A percentile compares a stretch with the other conserved stretches of the same genome.
phyloP scores from a whole-genome alignment of 2,113 vertebrate genomes.

The Amphilophus citrinellus region DNA sequence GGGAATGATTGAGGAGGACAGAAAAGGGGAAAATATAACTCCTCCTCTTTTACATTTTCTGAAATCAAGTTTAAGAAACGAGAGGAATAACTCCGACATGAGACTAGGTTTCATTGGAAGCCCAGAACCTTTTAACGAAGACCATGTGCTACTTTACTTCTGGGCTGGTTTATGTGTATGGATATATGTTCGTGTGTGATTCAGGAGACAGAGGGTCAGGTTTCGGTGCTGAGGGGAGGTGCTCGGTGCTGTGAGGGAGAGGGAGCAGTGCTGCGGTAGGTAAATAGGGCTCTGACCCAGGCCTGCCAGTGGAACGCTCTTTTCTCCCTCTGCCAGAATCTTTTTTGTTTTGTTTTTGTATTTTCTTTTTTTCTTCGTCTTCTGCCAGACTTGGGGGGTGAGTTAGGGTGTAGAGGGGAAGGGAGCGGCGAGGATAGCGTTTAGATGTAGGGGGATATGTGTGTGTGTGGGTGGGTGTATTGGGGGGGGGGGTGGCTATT shows the following conservation, averaged over 20 bases:
- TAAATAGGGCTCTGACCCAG: slow-evolving; percentile 82
- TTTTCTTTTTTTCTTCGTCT: slow-evolving; percentile 50
- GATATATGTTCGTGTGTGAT: slow-evolving; percentile 39
- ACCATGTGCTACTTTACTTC: slow-evolving; percentile 79
- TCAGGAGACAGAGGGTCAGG: slow-evolving; percentile 56
- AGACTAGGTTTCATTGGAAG: slow-evolving; percentile 78
- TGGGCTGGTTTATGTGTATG: slow-evolving; percentile 46
- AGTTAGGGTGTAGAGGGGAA: slow-evolving; percentile 21
- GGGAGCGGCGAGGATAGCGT: slow-evolving; percentile 40
- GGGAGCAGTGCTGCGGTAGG: slow-evolving; percentile 84
- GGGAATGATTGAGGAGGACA: slow-evolving; percentile 4
- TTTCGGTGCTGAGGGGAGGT: slow-evolving; percentile 67
- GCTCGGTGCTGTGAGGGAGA: slow-evolving; percentile 65
- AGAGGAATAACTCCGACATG: slow-evolving; percentile 63
- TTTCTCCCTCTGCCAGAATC: slow-evolving; percentile 80
- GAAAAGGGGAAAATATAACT: slow-evolving; percentile 22
- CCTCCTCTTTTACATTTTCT: slow-evolving; percentile 61
- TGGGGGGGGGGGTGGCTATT: slow-evolving; percentile 70
- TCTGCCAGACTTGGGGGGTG: slow-evolving; percentile 48
- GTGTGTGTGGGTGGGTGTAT: slow-evolving; percentile 4
- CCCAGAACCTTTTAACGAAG: slow-evolving; percentile 77
- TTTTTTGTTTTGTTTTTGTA: slow-evolving; percentile 78
- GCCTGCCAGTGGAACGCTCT: slow-evolving; percentile 77
- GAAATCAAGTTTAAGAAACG: slow-evolving; percentile 73
- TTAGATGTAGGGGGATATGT: slow-evolving; percentile 26